phyloP scores from a whole-genome alignment of 2,888 invertebrate species.

The Ectemnius continuus region DNA sequence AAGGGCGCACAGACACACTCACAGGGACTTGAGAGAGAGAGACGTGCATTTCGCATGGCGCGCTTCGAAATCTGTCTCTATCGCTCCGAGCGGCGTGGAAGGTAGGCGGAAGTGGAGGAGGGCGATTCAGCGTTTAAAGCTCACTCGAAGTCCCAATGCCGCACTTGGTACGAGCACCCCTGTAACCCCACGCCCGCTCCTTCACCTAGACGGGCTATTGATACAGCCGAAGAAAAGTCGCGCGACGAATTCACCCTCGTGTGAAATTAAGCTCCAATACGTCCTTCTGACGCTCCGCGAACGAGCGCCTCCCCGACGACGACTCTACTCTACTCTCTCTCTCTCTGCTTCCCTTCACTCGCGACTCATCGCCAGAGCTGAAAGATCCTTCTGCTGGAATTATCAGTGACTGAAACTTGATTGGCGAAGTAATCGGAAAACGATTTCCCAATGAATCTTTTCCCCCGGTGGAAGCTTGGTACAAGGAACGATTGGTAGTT shows the following conservation, averaged over 20 bases:
- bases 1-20: neutral
- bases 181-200: constrained; percentile 2
- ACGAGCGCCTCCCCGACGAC: neutral
- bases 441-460: too few species aligned
- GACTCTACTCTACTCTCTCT: too few species aligned
- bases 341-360: constrained; percentile 18
- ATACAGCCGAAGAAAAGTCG: constrained; percentile 12
- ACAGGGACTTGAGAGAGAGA: too few species aligned
- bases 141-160: constrained; percentile 24
- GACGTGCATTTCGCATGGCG: too few species aligned
- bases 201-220: constrained; percentile 10
- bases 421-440: too few species aligned
- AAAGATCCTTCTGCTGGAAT: constrained; percentile 17
- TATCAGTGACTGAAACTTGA: constrained; percentile 15
- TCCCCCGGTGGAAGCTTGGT: too few species aligned
- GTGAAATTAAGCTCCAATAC: constrained; percentile 51
- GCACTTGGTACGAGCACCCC: constrained; percentile 19
- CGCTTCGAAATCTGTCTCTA: too few species aligned
- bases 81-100: neutral
- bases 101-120: constrained; percentile 2
- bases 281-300: constrained; percentile 29
- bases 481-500: too few species aligned
- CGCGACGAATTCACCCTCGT: constrained; percentile 34
- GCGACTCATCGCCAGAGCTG: constrained; percentile 19
- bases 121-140: constrained; percentile 25